phyloP scores from a whole-genome alignment of 1,140 invertebrate species.

The Pseudomyrmex flavicornis region DNA sequence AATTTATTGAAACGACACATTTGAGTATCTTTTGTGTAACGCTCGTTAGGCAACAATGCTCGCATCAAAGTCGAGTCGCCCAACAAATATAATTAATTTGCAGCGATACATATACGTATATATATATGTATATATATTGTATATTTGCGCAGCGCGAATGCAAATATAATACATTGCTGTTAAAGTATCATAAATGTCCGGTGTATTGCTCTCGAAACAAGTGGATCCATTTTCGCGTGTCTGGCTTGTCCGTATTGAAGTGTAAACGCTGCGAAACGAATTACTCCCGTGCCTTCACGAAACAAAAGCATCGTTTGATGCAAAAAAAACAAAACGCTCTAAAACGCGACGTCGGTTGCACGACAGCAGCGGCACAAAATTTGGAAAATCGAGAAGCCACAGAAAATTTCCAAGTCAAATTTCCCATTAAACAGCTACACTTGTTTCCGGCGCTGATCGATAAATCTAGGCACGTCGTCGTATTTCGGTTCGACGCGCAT shows the following conservation, averaged over 20 bases:
- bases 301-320: conserved; percentile 26
- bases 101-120: conserved; percentile 7
- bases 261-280: conserved; percentile 42
- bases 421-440: conserved; percentile 15
- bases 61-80: background rate
- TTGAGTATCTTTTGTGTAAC: background rate
- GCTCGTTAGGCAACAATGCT: background rate
- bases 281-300: conserved; percentile 16
- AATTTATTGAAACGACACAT: conserved; percentile 27
- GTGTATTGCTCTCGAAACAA: conserved; percentile 31
- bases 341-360: background rate
- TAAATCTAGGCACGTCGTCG: conserved; percentile 18
- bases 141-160: background rate
- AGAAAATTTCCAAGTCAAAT: conserved; percentile 48
- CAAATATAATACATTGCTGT: background rate
- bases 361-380: background rate
- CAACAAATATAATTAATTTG: conserved; percentile 47
- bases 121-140: background rate
- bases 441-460: conserved; percentile 2
- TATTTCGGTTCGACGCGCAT: conserved; percentile 1
- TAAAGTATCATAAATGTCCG: conserved; percentile 41
- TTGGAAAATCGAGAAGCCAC: conserved; percentile 29
- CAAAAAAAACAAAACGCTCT: conserved; percentile 18
- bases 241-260: conserved; percentile 4
- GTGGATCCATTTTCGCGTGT: conserved; percentile 39